Base-by-base conservation (phyloP, 64 coral and sea anemone species). In the Stichodactyla helianthus region DNA sequence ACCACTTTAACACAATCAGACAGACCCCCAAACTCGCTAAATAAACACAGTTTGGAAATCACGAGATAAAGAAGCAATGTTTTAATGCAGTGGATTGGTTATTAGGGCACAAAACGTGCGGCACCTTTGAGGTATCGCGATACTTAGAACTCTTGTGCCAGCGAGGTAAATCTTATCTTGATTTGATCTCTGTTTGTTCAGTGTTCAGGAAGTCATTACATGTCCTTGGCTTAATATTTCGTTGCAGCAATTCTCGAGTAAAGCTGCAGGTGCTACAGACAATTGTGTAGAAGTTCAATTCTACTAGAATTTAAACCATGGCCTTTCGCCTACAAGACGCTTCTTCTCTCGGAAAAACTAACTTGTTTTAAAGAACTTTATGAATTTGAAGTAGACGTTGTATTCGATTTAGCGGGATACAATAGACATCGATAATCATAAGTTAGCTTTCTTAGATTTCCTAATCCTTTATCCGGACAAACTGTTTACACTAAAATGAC, bases 21-120 rank as follows among this genome's bases (percentile, higher is more conserved):
- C 25, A 74, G 68, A 74, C 68, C 68, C 68, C 68, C 68, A 74
- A 74, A 74, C 68, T 74, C 68, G 68, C 11, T 74, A 74, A 74
- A 74, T 74, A 74, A 74, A 74, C 68, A 74, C 68, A 74, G 68
- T 74, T 74, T 27, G 68, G 25, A 31, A 31, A 74, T 10, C 12
- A 31, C 25, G 5, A 12, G 68, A 74, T 74, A 74, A 74, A 15
- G 25, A 74, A 28, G 68, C 23, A 9, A 74, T 74, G 68, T 74
- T 74, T 74, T 74, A 74, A 74, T 74, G 68, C 17, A 74, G 25
- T 74, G 11, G 68, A 27, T 27, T 27, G 68, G 68, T 31, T 74
- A 68, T 68, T 68, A 68, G 63, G 7, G 63, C 19, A 8, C 7
- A 68, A 8, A 74, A 74, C 27, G 1, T 11, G 68, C 68, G 68